A percentile compares a stretch with the other conserved stretches of the same genome.
Evolutionary conservation across 2,113 vertebrate species (phyloP).

Genomic region (Scolopax mira): DNA sequence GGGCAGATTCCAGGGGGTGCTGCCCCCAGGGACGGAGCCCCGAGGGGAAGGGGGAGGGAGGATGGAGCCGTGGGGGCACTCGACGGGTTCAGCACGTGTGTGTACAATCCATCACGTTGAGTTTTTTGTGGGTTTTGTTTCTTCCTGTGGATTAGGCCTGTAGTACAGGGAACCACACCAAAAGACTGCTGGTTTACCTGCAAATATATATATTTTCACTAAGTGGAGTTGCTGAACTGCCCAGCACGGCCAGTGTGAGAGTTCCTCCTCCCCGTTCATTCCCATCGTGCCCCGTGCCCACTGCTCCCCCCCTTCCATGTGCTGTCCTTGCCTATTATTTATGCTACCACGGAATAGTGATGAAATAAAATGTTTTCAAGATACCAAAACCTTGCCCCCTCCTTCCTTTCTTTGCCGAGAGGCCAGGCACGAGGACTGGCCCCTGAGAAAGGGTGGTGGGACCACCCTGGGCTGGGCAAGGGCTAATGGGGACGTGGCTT

Average conservation of each 20-base stretch:
- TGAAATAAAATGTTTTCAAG: conserved; percentile 76
- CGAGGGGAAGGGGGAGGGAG: background rate
- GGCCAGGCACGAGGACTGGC: fast-evolving
- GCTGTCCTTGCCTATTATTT: conserved; percentile 71
- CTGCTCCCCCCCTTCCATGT: background rate
- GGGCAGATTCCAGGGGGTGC: fast-evolving
- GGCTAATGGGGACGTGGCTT: no score
- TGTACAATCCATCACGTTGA: background rate
- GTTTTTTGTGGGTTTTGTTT: background rate
- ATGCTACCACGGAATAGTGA: conserved; percentile 70
- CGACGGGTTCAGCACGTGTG: fast-evolving
- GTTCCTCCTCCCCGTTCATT: background rate
- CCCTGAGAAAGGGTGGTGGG: fast-evolving
- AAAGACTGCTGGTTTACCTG: background rate
- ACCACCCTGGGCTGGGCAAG: no score
- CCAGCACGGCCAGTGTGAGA: background rate
- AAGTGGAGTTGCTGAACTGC: background rate
- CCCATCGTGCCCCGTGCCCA: background rate
- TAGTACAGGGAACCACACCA: background rate
- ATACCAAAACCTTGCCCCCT: background rate
- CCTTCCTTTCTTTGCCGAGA: no score
- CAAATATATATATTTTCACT: background rate
- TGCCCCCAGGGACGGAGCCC: background rate
- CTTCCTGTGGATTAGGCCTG: background rate
- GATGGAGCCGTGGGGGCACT: background rate